Evolutionary conservation across 2,888 invertebrate species (phyloP).

Genomic region (Nesidiocoris tenuis): DNA sequence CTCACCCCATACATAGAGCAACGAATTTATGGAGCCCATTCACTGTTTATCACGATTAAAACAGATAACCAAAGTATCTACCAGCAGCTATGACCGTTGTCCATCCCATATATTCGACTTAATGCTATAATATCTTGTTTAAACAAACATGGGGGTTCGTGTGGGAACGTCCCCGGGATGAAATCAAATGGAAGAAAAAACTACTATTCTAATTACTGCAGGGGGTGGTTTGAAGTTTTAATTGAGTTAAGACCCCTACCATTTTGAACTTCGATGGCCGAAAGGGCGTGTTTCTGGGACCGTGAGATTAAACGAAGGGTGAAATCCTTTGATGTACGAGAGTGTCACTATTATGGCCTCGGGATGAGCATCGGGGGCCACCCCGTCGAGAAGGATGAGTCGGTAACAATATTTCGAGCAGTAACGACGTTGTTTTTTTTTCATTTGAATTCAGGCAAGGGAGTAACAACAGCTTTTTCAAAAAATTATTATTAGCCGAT

Average conservation of each 20-base stretch:
- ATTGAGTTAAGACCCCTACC: slow-evolving; percentile 16
- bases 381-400: neutral
- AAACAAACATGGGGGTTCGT: neutral
- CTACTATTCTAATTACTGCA: slow-evolving; percentile 22
- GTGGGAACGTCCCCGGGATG: neutral
- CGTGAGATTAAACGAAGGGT: slow-evolving; percentile 16
- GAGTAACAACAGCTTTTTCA: too few species aligned
- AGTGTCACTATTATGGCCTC: neutral
- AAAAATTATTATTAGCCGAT: too few species aligned
- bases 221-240: slow-evolving; percentile 3
- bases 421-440: too few species aligned
- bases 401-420: too few species aligned
- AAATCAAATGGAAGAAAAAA: neutral
- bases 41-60: neutral
- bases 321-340: slow-evolving; percentile 9
- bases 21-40: neutral
- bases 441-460: too few species aligned
- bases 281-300: neutral
- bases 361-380: neutral
- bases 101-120: neutral
- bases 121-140: neutral
- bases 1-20: neutral
- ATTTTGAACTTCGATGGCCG: too few species aligned
- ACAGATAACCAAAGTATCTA: neutral
- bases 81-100: neutral